Evolutionary conservation across 2,888 invertebrate species (phyloP).

Genomic region (Choreutis nemorana): DNA sequence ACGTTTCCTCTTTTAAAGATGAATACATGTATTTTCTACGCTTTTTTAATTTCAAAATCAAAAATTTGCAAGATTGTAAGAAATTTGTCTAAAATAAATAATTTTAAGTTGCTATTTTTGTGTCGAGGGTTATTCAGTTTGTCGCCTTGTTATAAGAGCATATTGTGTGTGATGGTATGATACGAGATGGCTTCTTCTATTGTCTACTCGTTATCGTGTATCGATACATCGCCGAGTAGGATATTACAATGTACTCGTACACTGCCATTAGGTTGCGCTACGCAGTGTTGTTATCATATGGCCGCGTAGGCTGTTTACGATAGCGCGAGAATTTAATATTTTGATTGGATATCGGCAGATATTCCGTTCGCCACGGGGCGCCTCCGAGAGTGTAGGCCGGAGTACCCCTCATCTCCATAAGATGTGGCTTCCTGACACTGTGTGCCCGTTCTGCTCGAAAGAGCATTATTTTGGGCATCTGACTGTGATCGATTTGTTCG

Average conservation of each 20-base stretch:
- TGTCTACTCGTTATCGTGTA: slow-evolving; percentile 12
- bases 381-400: slow-evolving; percentile 31
- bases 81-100: too few species aligned
- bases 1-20: slow-evolving; percentile 13
- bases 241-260: slow-evolving; percentile 9
- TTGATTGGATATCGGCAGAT: slow-evolving; percentile 34
- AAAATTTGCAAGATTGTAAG: too few species aligned
- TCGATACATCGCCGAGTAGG: slow-evolving; percentile 15
- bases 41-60: slow-evolving; percentile 13
- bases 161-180: slow-evolving; percentile 24
- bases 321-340: slow-evolving; percentile 27
- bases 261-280: slow-evolving; percentile 2
- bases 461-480: slow-evolving; percentile 52
- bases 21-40: slow-evolving; percentile 15
- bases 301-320: slow-evolving; percentile 16
- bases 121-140: slow-evolving; percentile 21
- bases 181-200: slow-evolving; percentile 14
- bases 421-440: slow-evolving; percentile 27
- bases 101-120: slow-evolving; percentile 21
- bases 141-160: slow-evolving; percentile 20
- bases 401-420: slow-evolving; percentile 36
- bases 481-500: slow-evolving; percentile 61
- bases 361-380: slow-evolving; percentile 33
- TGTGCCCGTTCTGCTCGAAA: slow-evolving; percentile 30
- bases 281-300: slow-evolving; percentile 10